Evolutionary conservation across 2,888 invertebrate genomes (phyloP).

Genomic region (Priocnemis perturbator): DNA sequence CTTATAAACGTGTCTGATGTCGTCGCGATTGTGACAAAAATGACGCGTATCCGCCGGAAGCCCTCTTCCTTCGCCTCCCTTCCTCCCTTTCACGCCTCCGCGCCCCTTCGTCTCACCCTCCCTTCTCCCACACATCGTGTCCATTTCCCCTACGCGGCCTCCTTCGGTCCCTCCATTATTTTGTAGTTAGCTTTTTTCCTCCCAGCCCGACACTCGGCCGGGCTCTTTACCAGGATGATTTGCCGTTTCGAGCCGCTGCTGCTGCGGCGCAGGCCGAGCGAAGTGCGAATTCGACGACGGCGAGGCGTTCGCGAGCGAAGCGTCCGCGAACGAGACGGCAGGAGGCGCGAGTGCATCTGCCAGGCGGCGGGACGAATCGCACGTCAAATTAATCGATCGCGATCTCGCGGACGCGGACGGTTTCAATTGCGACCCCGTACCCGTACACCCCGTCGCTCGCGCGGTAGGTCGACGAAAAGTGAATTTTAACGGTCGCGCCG

Average conservation of each 20-base stretch:
- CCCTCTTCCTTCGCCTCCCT: conserved; percentile 57
- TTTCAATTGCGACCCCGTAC: conserved; percentile 30
- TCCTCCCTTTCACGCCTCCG: conserved; percentile 22
- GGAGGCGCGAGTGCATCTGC: conserved; percentile 54
- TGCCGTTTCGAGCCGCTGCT: conserved; percentile 56
- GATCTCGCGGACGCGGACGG: conserved; percentile 39
- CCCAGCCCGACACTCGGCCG: conserved; percentile 38
- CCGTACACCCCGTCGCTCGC: background rate
- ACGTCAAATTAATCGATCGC: conserved; percentile 60
- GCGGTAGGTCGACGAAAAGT: background rate
- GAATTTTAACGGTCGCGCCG: too few species aligned
- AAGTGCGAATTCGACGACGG: conserved; percentile 33
- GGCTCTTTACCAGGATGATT: conserved; percentile 62
- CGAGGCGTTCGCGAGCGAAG: conserved; percentile 7
- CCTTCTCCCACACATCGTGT: conserved; percentile 21
- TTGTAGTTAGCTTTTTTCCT: conserved; percentile 66
- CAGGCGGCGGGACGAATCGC: conserved; percentile 54
- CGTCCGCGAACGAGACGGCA: background rate
- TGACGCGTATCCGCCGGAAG: conserved; percentile 75
- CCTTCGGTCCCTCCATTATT: conserved; percentile 64
- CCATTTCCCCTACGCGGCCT: conserved; percentile 9
- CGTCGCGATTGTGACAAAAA: conserved; percentile 75
- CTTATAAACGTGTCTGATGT: conserved; percentile 68
- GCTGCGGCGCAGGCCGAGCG: conserved; percentile 10
- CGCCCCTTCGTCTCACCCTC: background rate